Conservation (phyloP, 2,888 invertebrate species). For the Pyralis farinalis region DNA sequence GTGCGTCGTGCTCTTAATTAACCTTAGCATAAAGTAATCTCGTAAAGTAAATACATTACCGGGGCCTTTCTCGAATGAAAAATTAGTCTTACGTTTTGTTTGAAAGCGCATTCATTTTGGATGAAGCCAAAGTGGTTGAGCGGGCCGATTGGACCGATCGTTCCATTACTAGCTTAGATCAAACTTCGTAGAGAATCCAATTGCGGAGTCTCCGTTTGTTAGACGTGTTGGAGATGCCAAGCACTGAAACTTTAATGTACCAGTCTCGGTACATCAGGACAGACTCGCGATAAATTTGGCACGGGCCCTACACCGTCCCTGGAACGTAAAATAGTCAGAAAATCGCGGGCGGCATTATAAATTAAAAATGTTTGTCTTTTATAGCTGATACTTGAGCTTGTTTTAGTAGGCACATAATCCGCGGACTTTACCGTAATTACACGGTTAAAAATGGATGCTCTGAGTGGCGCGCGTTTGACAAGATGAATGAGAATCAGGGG, state of each 20-base stretch:
- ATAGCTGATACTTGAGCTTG: constrained; percentile 13
- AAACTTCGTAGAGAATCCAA: constrained; percentile 30
- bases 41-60: background rate
- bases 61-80: background rate
- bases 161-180: constrained; percentile 40
- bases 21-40: too few species aligned
- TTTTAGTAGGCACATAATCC: constrained; percentile 7
- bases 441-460: constrained; percentile 13
- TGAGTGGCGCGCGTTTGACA: constrained; percentile 2
- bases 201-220: constrained; percentile 40
- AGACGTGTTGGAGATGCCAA: constrained; percentile 31
- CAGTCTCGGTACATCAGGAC: constrained; percentile 32
- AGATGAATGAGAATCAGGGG: background rate
- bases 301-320: constrained; percentile 26
- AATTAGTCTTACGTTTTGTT: constrained; percentile 8
- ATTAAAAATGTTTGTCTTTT: constrained; percentile 30
- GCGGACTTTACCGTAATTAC: constrained; percentile 7
- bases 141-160: constrained; percentile 35
- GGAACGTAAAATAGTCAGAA: constrained; percentile 28
- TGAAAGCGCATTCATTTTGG: constrained; percentile 17
- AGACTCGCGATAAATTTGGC: constrained; percentile 42
- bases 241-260: constrained; percentile 50
- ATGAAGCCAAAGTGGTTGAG: constrained; percentile 21
- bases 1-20: too few species aligned
- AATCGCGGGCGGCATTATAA: constrained; percentile 26